These are phyloP conservation scores for Epizoanthus scotinus DNA, from an alignment of 92 coral and sea anemone genomes.

Conservation along the genomic window DNA sequence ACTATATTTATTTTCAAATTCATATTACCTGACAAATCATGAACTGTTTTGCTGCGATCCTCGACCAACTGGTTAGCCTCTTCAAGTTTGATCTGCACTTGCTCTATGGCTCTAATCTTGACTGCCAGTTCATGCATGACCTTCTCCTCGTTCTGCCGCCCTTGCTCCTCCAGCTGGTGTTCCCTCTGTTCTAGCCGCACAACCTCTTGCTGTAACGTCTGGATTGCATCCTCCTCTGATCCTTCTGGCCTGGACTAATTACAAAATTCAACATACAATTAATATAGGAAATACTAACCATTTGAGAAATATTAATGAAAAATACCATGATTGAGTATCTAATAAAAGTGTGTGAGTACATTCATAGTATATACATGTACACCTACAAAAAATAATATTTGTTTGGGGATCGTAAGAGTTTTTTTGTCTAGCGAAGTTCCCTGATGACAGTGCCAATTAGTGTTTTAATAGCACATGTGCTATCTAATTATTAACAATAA, in stretches of 20 bases:
- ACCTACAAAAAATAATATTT: no score
- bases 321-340: no score
- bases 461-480: no score
- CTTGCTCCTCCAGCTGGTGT: constrained; percentile 81
- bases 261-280: neutral
- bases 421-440: no score
- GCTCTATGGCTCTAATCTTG: constrained; percentile 75
- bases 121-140: constrained; percentile 91
- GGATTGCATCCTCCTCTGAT: constrained; percentile 67
- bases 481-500: no score
- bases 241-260: constrained; percentile 2
- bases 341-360: no score
- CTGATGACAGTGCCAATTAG: no score
- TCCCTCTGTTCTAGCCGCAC: constrained; percentile 67
- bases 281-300: no score
- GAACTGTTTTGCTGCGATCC: constrained; percentile 78
- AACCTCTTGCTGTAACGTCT: constrained; percentile 62
- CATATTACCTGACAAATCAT: neutral
- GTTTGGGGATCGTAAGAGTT: no score
- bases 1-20: neutral
- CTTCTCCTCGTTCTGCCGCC: constrained; percentile 94
- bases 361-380: no score
- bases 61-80: constrained; percentile 79
- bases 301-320: no score
- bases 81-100: constrained; percentile 72